Base-by-base conservation (phyloP, 2,797 vertebrate genomes). In the Tenualosa thibaudeaui region DNA sequence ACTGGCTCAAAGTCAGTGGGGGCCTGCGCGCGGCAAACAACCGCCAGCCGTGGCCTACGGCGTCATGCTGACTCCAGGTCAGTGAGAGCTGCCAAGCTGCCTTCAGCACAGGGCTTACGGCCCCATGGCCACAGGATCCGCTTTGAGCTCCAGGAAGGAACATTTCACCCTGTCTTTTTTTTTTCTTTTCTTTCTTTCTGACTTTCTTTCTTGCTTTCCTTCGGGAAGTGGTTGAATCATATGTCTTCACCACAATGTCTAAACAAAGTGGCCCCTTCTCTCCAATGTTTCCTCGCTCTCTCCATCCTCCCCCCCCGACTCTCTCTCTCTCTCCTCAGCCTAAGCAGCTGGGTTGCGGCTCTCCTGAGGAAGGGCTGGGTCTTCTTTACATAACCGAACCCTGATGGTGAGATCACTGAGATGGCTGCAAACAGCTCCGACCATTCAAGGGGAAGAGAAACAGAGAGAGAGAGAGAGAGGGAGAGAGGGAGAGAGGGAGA, bases 331-430 rank as follows among this genome's bases (percentile, higher is more conserved):
- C 65, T 68, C 81, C 68, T 85, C 81, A 82, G 62, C 75, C 71
- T 71, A 85, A 89, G 90, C 90, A 93, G 92, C 92, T 90, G 92
- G 68, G 31, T 43, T 89, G 88, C 85, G 85, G 81, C 89, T 89
- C 92, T 81, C 88, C 81, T 5, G 94, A 89, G 93, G 91, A 75
- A 5, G 83, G 89, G 90, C 90, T 90, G 93, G 93, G 93, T 90
- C 92, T 93, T 75, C 37, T 82, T 88, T 90, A 85, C 88, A 83
- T 88, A 85, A 87, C 88, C 84, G 86, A 71, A 88, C 88, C 90
- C 90, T 75, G 37, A 75, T 75, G 90, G 90, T 94, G 92, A 94
- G 90, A 92, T 93, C 93, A 93, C 90, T 86, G 92, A 94, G 90
- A 92, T 93, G 92, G 93, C 90, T 86, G 68, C 68, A 75, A 43